phyloP scores from a whole-genome alignment of 2,797 vertebrate genomes.

The Threskiornis aethiopicus region DNA sequence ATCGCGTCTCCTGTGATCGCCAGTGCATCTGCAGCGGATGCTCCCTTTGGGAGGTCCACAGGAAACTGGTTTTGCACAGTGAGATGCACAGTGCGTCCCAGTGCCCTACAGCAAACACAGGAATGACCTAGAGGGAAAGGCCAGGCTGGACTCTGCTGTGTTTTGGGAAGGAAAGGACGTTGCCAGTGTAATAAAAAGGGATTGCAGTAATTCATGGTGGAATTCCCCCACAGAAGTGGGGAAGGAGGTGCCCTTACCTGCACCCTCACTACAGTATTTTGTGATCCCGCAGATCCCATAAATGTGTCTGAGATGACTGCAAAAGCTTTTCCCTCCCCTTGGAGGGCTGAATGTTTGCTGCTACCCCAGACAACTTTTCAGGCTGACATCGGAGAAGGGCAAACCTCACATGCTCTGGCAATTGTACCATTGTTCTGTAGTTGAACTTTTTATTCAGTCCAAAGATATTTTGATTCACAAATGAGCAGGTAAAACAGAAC shows the following conservation, averaged over 20 bases:
- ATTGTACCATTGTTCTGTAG: neutral
- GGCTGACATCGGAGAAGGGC: constrained; percentile 28
- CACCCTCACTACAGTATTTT: neutral
- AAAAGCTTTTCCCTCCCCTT: neutral
- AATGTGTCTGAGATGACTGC: neutral
- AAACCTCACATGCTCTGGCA: neutral
- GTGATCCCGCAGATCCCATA: neutral
- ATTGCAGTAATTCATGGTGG: neutral
- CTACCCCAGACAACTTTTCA: neutral
- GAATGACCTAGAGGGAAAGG: neutral
- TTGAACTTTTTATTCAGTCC: neutral
- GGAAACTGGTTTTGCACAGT: neutral
- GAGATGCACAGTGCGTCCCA: neutral
- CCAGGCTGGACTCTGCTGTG: neutral
- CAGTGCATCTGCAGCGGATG: neutral
- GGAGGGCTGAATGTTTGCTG: neutral
- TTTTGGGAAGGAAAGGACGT: neutral
- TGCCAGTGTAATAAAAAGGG: neutral
- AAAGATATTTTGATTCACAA: neutral
- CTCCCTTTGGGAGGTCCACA: neutral
- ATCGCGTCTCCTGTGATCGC: neutral
- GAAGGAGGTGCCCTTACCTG: neutral
- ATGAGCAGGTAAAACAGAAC: constrained; percentile 28
- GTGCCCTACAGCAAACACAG: neutral
- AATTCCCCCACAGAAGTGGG: neutral